Conservation (phyloP, 2,888 invertebrate genomes). For the Drosophila stalkeri region DNA sequence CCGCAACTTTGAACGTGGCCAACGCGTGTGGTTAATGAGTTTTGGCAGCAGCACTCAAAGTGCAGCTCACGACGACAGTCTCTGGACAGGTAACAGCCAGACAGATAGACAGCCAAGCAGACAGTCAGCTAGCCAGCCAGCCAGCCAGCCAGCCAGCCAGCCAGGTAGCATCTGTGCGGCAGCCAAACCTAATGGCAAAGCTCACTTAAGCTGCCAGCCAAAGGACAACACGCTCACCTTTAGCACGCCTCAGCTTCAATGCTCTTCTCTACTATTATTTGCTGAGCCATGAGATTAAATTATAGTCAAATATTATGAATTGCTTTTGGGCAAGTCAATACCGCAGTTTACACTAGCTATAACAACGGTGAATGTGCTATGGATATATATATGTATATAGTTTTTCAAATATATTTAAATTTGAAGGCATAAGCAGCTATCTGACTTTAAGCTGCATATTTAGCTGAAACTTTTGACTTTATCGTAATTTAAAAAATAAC, state of each 20-base stretch:
- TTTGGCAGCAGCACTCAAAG: conserved; percentile 60
- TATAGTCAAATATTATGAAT: conserved; percentile 7
- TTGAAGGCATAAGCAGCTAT: not conserved
- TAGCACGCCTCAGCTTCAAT: conserved; percentile 13
- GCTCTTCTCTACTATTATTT: conserved; percentile 12
- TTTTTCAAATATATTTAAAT: not conserved
- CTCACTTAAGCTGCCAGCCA: conserved; percentile 48
- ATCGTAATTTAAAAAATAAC: not conserved
- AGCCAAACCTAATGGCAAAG: conserved; percentile 55
- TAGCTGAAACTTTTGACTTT: not conserved
- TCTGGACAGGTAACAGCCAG: conserved; percentile 21
- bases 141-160: conserved; percentile 7
- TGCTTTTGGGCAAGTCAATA: not conserved
- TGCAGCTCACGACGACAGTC: conserved; percentile 30
- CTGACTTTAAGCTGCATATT: not conserved
- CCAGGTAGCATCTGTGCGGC: conserved; percentile 48
- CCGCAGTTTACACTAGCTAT: not conserved
- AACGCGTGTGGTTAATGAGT: conserved; percentile 58
- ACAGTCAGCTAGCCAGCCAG: conserved; percentile 6
- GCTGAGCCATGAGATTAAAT: conserved; percentile 1
- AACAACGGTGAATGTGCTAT: not conserved
- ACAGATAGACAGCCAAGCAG: not conserved
- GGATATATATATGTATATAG: not conserved
- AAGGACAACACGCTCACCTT: conserved; percentile 11
- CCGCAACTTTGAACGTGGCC: conserved; percentile 28